Evolutionary conservation across 1,140 invertebrate genomes (phyloP).

Genomic region (Macrostomum lignano): DNA sequence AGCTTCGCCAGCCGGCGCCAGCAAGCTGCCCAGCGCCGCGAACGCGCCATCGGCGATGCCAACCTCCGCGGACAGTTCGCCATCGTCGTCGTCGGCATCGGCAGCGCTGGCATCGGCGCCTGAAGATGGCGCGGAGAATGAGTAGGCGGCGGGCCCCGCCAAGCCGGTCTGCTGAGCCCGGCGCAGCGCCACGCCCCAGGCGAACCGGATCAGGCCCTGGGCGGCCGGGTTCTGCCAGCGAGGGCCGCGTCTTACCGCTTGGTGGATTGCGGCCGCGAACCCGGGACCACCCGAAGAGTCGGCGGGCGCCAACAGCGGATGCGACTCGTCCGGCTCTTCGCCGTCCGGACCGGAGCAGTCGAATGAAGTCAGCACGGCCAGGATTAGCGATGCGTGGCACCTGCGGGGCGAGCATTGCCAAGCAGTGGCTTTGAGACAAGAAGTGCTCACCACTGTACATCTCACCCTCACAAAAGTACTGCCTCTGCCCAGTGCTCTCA

Average conservation of each 20-base stretch:
- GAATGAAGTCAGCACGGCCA: constrained; percentile 1
- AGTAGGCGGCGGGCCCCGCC: no score
- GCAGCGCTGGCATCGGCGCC: constrained; percentile 5
- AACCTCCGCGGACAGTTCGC: constrained; percentile 1
- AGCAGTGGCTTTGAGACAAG: no score
- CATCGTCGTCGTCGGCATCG: no score
- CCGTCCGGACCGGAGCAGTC: neutral
- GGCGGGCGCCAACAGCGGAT: neutral
- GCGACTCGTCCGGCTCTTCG: neutral
- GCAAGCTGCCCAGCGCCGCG: constrained; percentile 29
- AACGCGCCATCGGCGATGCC: constrained; percentile 4
- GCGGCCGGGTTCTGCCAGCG: constrained; percentile 38
- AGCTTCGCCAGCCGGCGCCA: constrained; percentile 32
- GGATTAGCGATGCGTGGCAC: no score
- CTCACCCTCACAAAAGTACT: no score
- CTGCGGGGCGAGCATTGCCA: no score
- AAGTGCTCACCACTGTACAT: no score
- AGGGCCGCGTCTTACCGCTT: constrained; percentile 31
- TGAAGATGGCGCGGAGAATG: neutral
- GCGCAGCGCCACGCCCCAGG: constrained; percentile 49
- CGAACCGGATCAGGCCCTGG: constrained; percentile 43
- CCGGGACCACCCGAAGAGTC: no score
- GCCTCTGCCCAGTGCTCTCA: no score
- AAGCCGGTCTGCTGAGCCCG: no score
- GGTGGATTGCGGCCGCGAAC: constrained; percentile 28